Conservation (phyloP, 2,888 invertebrate genomes). For the Zonitis immaculata region DNA sequence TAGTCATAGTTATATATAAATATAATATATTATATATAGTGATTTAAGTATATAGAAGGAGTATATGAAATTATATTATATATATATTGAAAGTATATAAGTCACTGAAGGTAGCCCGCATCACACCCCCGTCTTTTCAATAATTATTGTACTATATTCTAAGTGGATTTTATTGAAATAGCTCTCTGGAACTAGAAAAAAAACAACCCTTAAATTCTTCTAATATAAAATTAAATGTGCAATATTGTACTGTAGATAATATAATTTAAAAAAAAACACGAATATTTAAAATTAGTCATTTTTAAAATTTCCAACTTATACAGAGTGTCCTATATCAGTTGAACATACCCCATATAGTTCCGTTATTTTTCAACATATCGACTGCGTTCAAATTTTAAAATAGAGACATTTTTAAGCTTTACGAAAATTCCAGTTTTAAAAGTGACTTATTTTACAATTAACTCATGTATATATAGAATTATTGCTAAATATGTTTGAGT, state of each 20-base stretch:
- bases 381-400: no score
- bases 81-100: constrained; percentile 13
- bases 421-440: not conserved
- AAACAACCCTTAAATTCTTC: not conserved
- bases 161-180: constrained; percentile 46
- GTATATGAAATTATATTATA: not conserved
- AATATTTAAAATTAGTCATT: no score
- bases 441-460: not conserved
- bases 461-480: not conserved
- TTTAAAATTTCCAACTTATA: no score
- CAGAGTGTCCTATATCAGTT: no score
- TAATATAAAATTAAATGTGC: not conserved
- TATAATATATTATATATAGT: not conserved
- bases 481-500: constrained; percentile 39
- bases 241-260: not conserved
- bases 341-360: no score
- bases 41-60: not conserved
- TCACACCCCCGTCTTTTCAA: constrained; percentile 37
- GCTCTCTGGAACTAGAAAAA: constrained; percentile 27
- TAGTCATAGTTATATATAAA: constrained; percentile 16
- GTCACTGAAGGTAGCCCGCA: constrained; percentile 39
- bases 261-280: no score
- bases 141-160: constrained; percentile 31
- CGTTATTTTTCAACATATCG: no score
- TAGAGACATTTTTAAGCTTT: no score